Conservation (phyloP, 1,140 invertebrate species). For the Drosophila lacertosa region DNA sequence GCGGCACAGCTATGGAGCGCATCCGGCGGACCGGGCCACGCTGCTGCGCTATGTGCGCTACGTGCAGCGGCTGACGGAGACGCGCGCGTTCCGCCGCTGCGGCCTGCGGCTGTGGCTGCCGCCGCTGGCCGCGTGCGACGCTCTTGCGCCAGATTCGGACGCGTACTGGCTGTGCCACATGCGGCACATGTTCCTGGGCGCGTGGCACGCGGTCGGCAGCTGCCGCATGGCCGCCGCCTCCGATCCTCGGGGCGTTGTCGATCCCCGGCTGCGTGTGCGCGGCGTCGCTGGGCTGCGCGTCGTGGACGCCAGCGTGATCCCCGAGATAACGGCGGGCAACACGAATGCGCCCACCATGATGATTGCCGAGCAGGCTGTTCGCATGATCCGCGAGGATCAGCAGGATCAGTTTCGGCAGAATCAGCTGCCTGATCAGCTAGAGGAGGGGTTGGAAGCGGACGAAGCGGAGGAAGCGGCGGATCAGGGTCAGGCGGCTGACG, state of each 20-base stretch:
- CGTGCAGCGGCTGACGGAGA: constrained; percentile 84
- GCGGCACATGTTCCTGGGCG: constrained; percentile 86
- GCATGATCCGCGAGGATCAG: constrained; percentile 87
- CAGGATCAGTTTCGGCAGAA: neutral
- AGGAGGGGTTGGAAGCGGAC: neutral
- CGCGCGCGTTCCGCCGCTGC: constrained; percentile 84
- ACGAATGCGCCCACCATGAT: constrained; percentile 91
- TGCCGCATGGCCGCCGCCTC: constrained; percentile 89
- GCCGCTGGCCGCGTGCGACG: constrained; percentile 82
- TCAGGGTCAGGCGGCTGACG: neutral
- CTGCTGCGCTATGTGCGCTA: constrained; percentile 88
- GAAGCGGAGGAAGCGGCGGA: neutral
- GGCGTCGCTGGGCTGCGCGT: constrained; percentile 88
- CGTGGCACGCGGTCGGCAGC: constrained; percentile 90
- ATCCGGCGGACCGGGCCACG: constrained; percentile 88
- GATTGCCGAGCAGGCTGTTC: constrained; percentile 90
- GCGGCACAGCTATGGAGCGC: constrained; percentile 90
- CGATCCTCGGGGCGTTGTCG: constrained; percentile 88
- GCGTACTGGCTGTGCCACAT: constrained; percentile 88
- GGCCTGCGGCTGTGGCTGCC: constrained; percentile 83
- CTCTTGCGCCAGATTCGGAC: constrained; percentile 83
- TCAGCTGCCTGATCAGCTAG: too few relatives aligned
- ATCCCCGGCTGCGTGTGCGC: constrained; percentile 88
- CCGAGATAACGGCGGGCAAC: constrained; percentile 89
- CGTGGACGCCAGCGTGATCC: constrained; percentile 92